Percentiles rank a stretch among this genome's conserved stretches.
Conservation (phyloP, 2,113 vertebrate species). For the Agapornis roseicollis region DNA sequence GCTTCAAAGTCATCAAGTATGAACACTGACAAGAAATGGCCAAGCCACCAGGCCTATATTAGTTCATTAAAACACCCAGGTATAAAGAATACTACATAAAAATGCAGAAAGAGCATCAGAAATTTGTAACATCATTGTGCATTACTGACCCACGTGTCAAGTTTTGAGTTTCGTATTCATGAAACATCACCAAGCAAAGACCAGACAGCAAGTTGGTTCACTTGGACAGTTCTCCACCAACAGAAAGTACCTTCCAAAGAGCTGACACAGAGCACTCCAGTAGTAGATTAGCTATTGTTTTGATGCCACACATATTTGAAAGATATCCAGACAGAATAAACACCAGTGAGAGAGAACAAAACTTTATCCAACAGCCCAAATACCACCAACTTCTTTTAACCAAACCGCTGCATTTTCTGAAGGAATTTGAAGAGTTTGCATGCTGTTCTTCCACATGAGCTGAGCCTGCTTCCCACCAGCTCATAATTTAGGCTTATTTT, state of each 20-base stretch:
- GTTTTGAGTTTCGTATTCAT: not conserved
- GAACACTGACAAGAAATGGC: not conserved
- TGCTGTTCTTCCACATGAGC: not conserved
- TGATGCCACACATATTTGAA: not conserved
- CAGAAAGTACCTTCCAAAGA: not conserved
- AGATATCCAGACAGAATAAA: not conserved
- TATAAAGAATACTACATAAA: not conserved
- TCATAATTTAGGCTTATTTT: not conserved
- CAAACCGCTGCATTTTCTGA: not conserved
- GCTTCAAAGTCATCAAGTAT: not conserved
- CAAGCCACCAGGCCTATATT: not conserved
- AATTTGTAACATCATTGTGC: accelerated
- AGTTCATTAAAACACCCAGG: not conserved
- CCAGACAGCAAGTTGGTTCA: not conserved
- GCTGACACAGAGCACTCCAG: not conserved
- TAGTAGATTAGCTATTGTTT: not conserved
- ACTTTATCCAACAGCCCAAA: not conserved
- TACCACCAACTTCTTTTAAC: not conserved
- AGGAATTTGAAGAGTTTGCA: not conserved
- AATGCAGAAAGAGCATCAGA: not conserved
- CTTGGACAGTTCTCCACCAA: not conserved
- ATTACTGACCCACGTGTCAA: not conserved
- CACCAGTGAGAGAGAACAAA: not conserved
- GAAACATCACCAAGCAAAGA: not conserved
- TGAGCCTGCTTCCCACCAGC: not conserved